Evolutionary conservation across 2,113 vertebrate genomes (phyloP), one percentile per base, ranked within the genome.

Genomic region (Oceanodroma tethys): DNA sequence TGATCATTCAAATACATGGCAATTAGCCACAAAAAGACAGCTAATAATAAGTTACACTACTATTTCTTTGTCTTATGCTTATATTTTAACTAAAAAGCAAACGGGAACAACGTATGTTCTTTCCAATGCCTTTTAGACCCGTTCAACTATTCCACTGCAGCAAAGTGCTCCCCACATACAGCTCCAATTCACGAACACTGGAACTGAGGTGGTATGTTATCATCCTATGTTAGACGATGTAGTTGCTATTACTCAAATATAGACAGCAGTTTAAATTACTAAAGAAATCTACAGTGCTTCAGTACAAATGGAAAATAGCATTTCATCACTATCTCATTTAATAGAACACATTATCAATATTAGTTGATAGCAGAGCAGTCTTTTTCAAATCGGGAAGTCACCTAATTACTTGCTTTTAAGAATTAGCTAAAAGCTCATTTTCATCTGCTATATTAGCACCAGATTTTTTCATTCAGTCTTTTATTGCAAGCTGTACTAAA

Each of bases 261-360:
- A 81, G 36, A 26, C 20, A 78, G 38, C 6, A 83, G n/a, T 45
- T 85, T 73, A 79, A 60, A 80, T n/a, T 62, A 53, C 27, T 60
- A 38, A 36, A 48, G n/a, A 91, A 85, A 90, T 38, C 32, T 53
- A 71, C 32, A 86, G 34, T 67, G 47, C 7, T 75, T 90, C 34
- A 65, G 43, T 38, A 92, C 13, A 93, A 90, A 73, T 16, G 17
- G 17, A 47, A 92, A 95, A 76, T 0, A 92, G 22, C 20, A 73
- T 73, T 94, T 94, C 16, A 91, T 53, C 34, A 93, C 48, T 42
- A 67, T 38, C 60, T 70, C 47, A 81, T 85, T 91, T 85, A 91
- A 63, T 2, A 68, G 13, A 94, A 88, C 4, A 72, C 36, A 82
- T 81, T 84, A 93, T 43, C 65, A 82, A 42, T 76, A 59, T 22